phyloP scores from a whole-genome alignment of 1,140 invertebrate genomes.

The Achatina immaculata region DNA sequence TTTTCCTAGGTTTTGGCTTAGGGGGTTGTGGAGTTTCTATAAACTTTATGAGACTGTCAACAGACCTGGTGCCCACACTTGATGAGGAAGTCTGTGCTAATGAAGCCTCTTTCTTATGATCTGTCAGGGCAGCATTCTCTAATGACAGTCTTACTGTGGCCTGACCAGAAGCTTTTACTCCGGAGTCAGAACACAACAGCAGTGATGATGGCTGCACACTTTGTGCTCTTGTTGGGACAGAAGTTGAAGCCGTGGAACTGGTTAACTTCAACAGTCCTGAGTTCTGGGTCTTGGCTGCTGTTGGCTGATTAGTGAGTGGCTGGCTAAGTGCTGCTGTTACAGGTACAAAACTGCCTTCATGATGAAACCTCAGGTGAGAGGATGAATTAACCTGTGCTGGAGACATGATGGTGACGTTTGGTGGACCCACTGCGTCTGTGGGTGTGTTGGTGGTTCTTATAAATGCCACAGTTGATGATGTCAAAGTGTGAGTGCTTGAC shows the following conservation, averaged over 20 bases:
- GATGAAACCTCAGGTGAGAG: not conserved
- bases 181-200: not conserved
- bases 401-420: conserved; percentile 33
- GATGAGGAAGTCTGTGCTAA: not conserved
- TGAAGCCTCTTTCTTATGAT: not conserved
- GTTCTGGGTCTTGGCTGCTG: not conserved
- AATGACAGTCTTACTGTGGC: not conserved
- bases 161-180: not conserved
- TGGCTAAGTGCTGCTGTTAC: not conserved
- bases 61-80: not conserved
- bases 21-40: not conserved
- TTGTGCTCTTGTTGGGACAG: not conserved
- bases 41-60: not conserved
- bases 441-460: conserved; percentile 19
- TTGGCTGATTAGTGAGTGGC: not conserved
- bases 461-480: conserved; percentile 7
- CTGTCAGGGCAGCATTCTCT: not conserved
- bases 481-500: not conserved
- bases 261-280: not conserved
- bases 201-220: not conserved
- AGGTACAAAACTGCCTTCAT: not conserved
- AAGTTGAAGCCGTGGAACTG: not conserved
- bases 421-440: conserved; percentile 23
- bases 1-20: not conserved
- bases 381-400: not conserved